phyloP scores from a whole-genome alignment of 2,113 vertebrate species.

The Acanthochromis polyacanthus region DNA sequence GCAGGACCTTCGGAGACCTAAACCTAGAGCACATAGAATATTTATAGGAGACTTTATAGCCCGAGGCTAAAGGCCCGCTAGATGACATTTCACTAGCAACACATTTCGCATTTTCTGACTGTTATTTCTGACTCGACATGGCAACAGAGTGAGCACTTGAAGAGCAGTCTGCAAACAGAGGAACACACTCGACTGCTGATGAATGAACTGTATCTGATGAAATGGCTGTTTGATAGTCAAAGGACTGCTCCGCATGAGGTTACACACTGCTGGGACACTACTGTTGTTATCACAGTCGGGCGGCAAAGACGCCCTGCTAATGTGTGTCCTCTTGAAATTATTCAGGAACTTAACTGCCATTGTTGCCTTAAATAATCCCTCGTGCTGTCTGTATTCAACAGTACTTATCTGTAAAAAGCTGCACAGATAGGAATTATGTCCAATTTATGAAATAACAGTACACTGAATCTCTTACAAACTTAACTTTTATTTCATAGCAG shows the following conservation, averaged over 20 bases:
- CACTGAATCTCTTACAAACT: not conserved
- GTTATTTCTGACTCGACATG: conserved; percentile 4
- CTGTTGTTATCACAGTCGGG: not conserved
- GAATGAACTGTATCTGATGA: not conserved
- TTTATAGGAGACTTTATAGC: conserved; percentile 22
- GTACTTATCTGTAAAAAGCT: not conserved
- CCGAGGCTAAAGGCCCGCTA: conserved; percentile 5
- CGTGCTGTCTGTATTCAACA: not conserved
- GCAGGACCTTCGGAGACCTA: conserved; percentile 4
- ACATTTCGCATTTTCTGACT: conserved; percentile 5
- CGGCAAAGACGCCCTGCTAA: not conserved
- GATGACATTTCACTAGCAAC: conserved; percentile 22
- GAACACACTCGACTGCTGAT: not conserved
- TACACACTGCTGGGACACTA: not conserved
- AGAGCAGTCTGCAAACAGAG: not conserved
- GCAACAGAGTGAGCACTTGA: not conserved
- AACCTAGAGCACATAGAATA: conserved; percentile 29
- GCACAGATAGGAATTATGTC: not conserved
- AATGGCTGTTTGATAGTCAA: not conserved
- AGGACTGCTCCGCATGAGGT: not conserved
- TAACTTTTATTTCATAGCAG: not conserved
- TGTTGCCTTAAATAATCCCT: not conserved
- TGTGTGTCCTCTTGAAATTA: not conserved
- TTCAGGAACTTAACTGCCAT: not conserved
- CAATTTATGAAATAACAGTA: not conserved